phyloP scores from a whole-genome alignment of 1,140 invertebrate species.

The Andrena cerasifolii region DNA sequence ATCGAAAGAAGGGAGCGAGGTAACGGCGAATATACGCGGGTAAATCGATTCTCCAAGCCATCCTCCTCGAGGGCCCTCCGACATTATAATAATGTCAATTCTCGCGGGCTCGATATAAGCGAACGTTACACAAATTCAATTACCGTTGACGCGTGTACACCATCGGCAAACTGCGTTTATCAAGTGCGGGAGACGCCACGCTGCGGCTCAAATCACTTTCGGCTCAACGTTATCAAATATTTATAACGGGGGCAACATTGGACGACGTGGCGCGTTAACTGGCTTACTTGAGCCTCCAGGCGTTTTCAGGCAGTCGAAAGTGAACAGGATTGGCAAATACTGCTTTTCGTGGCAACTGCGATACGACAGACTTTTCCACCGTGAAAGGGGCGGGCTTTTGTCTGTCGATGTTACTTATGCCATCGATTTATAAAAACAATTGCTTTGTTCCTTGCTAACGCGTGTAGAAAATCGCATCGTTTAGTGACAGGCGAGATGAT shows the following conservation, averaged over 20 bases:
- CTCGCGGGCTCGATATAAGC: conserved; percentile 13
- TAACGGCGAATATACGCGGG: background rate
- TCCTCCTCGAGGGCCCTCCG: background rate
- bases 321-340: background rate
- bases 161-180: conserved; percentile 26
- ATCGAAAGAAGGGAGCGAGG: background rate
- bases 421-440: background rate
- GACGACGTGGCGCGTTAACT: background rate
- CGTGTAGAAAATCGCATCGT: background rate
- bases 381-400: too few relatives aligned
- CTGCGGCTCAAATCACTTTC: background rate
- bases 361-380: too few relatives aligned
- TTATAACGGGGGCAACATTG: conserved; percentile 20
- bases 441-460: background rate
- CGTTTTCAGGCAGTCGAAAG: too few relatives aligned
- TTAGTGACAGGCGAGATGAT: background rate
- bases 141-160: background rate
- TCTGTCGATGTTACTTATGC: background rate
- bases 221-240: conserved; percentile 24
- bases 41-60: conserved; percentile 7
- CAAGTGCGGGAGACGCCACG: background rate
- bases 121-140: conserved; percentile 31
- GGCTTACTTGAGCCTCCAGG: background rate
- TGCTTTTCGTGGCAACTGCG: background rate
- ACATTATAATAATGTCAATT: conserved; percentile 24